Percentiles rank a stretch among this genome's conserved stretches.
phyloP scores from a whole-genome alignment of 23 tunicate genomes.

The Trididemnum clinides region DNA sequence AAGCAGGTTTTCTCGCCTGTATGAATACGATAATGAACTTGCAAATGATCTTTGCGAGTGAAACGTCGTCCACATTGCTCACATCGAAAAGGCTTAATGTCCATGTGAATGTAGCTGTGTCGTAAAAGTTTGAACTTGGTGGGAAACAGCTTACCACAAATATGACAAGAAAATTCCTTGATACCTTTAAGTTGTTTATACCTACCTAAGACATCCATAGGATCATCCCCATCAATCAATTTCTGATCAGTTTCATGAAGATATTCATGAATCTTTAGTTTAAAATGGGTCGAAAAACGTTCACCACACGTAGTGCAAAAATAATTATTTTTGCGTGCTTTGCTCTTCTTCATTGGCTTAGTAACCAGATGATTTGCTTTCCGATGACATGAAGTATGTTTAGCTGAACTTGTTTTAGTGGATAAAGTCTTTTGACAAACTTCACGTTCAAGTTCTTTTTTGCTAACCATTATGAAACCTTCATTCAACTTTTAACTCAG shows the following conservation, averaged over 20 bases:
- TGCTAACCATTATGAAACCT: slow-evolving; percentile 3
- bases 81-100: slow-evolving; percentile 49
- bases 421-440: slow-evolving; percentile 20
- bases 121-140: slow-evolving; percentile 50
- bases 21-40: slow-evolving; percentile 59
- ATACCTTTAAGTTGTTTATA: not conserved
- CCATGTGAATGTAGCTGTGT: slow-evolving; percentile 49
- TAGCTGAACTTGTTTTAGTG: not conserved
- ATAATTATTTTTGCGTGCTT: not conserved
- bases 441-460: slow-evolving; percentile 6
- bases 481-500: not conserved
- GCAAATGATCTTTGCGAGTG: slow-evolving; percentile 49
- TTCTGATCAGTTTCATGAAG: not conserved
- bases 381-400: slow-evolving; percentile 20
- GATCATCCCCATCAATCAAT: not conserved
- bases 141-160: slow-evolving; percentile 35
- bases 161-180: slow-evolving; percentile 5
- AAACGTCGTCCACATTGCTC: slow-evolving; percentile 54
- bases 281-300: not conserved
- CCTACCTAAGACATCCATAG: not conserved
- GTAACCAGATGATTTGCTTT: slow-evolving; percentile 16
- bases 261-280: not conserved
- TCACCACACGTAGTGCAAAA: not conserved
- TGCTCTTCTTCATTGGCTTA: slow-evolving; percentile 7
- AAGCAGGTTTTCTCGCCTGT: slow-evolving; percentile 40